phyloP scores from a whole-genome alignment of 2,888 invertebrate species.

The Sturmia bella region DNA sequence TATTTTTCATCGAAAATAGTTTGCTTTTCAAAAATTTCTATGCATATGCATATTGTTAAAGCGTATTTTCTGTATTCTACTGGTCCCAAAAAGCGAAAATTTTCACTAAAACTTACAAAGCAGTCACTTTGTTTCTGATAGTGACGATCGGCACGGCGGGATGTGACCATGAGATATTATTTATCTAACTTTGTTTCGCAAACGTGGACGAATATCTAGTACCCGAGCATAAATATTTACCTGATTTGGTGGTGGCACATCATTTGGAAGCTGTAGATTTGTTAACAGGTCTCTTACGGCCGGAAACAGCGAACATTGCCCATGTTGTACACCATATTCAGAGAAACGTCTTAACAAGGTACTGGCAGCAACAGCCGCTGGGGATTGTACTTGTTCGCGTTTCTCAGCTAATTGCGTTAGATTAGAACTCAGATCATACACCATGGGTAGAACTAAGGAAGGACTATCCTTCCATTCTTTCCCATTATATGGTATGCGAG shows the following conservation, averaged over 20 bases:
- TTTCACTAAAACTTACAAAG: too few relatives aligned
- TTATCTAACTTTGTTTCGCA: too few relatives aligned
- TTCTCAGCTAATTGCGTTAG: constrained; percentile 93
- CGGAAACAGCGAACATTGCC: constrained; percentile 95
- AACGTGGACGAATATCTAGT: too few relatives aligned
- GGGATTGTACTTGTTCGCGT: constrained; percentile 85
- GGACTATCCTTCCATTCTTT: constrained; percentile 87
- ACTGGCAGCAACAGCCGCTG: constrained; percentile 85
- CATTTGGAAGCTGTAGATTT: constrained; percentile 91
- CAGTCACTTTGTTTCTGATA: too few relatives aligned
- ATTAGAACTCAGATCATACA: constrained; percentile 94
- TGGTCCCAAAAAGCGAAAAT: too few relatives aligned
- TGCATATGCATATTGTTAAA: too few relatives aligned
- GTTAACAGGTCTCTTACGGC: constrained; percentile 93
- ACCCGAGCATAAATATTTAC: constrained; percentile 61
- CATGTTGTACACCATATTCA: constrained; percentile 88
- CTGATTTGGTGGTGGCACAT: constrained; percentile 85
- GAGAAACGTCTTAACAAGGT: constrained; percentile 87
- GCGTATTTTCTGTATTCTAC: too few relatives aligned
- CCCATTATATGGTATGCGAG: constrained; percentile 85
- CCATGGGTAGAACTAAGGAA: constrained; percentile 91
- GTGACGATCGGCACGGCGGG: too few relatives aligned
- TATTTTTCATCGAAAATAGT: too few relatives aligned
- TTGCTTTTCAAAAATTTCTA: too few relatives aligned
- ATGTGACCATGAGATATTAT: too few relatives aligned